These are phyloP conservation scores for Dicycla oo DNA, from an alignment of 2,888 invertebrate genomes.

Conservation along the genomic window DNA sequence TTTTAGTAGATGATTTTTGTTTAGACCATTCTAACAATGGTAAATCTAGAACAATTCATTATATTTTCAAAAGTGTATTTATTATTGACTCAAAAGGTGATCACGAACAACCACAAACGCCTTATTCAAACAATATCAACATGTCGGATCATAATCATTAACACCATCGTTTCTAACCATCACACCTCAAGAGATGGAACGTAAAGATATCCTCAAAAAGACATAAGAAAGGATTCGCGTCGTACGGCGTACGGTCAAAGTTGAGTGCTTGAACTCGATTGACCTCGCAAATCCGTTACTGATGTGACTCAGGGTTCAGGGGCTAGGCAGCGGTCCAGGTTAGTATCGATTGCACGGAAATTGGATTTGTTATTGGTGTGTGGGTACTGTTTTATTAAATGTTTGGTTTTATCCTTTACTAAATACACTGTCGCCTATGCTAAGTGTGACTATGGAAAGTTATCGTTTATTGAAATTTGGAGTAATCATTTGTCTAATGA, in stretches of 20 bases:
- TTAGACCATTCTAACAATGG: background rate
- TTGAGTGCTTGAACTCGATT: slow-evolving; percentile 84
- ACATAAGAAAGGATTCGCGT: slow-evolving; percentile 56
- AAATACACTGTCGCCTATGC: too few species aligned
- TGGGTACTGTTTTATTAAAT: background rate
- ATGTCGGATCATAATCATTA: slow-evolving; percentile 53
- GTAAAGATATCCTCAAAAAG: slow-evolving; percentile 57
- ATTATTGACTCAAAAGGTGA: background rate
- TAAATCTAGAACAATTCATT: background rate
- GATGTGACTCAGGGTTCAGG: slow-evolving; percentile 57
- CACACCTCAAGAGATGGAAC: slow-evolving; percentile 51
- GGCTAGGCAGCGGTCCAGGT: slow-evolving; percentile 47
- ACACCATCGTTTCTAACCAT: slow-evolving; percentile 52
- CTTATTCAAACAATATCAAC: slow-evolving; percentile 33
- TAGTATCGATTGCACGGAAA: slow-evolving; percentile 33
- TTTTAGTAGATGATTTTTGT: too few species aligned
- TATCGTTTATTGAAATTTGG: background rate
- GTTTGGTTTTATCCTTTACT: background rate
- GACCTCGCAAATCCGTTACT: slow-evolving; percentile 78
- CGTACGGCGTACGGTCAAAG: slow-evolving; percentile 80
- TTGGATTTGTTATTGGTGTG: slow-evolving; percentile 13
- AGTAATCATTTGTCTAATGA: background rate
- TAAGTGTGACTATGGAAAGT: background rate
- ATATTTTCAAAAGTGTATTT: background rate
- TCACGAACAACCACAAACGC: slow-evolving; percentile 1